Evolutionary conservation across 2,888 invertebrate genomes (phyloP).

Genomic region (Xiphydria camelus): DNA sequence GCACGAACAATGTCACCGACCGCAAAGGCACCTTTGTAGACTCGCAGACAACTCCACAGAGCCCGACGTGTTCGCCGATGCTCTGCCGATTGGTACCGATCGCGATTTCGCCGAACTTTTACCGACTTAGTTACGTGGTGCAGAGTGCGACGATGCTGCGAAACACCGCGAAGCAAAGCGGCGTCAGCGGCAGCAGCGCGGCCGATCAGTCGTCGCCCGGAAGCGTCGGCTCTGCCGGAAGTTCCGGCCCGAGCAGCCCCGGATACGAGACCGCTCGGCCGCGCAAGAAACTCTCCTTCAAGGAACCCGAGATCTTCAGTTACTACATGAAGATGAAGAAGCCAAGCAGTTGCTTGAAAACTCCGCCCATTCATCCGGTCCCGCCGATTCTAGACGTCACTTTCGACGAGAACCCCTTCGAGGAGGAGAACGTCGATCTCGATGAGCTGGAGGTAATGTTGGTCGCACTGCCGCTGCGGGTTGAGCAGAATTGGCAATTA

Average conservation of each 20-base stretch:
- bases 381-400: conserved; percentile 19
- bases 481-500: too few relatives aligned
- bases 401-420: conserved; percentile 43
- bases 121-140: conserved; percentile 4
- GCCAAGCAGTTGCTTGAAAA: conserved; percentile 11
- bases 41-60: too few relatives aligned
- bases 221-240: conserved; percentile 50
- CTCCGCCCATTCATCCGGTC: conserved; percentile 11
- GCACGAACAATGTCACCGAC: too few relatives aligned
- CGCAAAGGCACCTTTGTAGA: too few relatives aligned
- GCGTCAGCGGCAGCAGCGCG: conserved; percentile 4
- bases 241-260: conserved; percentile 50
- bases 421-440: conserved; percentile 48
- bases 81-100: conserved; percentile 2
- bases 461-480: too few relatives aligned
- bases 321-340: conserved; percentile 51
- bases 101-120: conserved; percentile 1
- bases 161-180: conserved; percentile 7
- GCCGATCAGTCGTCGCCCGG: conserved; percentile 22
- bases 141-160: conserved; percentile 8
- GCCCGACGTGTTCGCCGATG: conserved; percentile 1
- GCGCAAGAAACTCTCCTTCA: conserved; percentile 84
- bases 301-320: conserved; percentile 77
- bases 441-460: conserved; percentile 57
- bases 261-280: conserved; percentile 60